These are phyloP conservation scores for Picathartes gymnocephalus DNA, from an alignment of 2,113 vertebrate genomes.

Conservation along the genomic window DNA sequence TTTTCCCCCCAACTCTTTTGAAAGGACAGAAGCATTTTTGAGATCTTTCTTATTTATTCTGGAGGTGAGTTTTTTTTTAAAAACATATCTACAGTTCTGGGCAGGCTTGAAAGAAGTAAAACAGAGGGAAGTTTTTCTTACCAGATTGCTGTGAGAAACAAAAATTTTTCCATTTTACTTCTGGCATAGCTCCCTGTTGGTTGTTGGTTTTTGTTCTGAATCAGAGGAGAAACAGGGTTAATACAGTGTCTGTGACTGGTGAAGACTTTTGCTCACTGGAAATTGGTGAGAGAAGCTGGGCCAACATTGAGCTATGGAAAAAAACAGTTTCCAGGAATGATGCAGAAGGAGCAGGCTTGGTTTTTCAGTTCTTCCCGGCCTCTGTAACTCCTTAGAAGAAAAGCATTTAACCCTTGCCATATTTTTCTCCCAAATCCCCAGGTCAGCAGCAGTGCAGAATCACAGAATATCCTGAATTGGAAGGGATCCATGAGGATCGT, in stretches of 20 bases:
- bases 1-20: accelerated
- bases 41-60: neutral
- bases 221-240: neutral
- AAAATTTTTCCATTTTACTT: accelerated
- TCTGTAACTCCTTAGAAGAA: neutral
- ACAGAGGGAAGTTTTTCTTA: neutral
- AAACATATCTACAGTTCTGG: neutral
- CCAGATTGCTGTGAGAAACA: neutral
- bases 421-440: neutral
- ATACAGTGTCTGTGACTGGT: neutral
- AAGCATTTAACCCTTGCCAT: neutral
- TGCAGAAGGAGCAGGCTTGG: accelerated
- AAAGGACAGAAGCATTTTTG: neutral
- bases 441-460: neutral
- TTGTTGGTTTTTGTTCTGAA: neutral
- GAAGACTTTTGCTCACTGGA: neutral
- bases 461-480: neutral
- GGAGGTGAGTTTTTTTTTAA: neutral
- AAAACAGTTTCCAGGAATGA: neutral
- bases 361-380: neutral
- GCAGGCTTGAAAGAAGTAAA: neutral
- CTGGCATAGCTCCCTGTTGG: neutral
- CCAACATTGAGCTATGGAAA: neutral
- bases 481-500: neutral
- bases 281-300: neutral